Evolutionary conservation across 2,888 invertebrate genomes (phyloP), one percentile per base, ranked within the genome.

Genomic region (Drosophila infuscata): DNA sequence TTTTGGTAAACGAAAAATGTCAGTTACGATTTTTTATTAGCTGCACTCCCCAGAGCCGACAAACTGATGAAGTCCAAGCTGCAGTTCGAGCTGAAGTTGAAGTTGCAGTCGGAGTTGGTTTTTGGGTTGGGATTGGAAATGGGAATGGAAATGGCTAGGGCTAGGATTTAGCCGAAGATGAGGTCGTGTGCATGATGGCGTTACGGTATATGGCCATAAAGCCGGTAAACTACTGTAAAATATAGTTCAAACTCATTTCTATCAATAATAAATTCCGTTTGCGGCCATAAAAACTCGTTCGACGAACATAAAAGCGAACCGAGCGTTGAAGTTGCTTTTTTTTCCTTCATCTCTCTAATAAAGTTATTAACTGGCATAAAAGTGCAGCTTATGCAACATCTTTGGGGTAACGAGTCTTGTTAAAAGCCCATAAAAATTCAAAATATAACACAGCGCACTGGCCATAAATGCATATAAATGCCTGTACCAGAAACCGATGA

Each of bases 1-100:
- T 92, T 92, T 92, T 92, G 81, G 92, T 92, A 92, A 92, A 92
- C 92, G 92, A 92, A 92, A 92, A 92, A 92, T 89, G 92, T 91
- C 92, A 91, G 92, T 92, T 92, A 92, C 83, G 77, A 89, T 83
- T 92, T 91, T 92, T 92, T 92, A 92, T 92, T 91, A 82, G 85
- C 82, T 30, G 56, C 48, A 43, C 79, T 59, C 43, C 52, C 64
- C 62, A 53, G 57, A 46, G 41, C 72, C 43, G 38, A 63, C 51
- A 48, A 29, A 30, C n/a, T 38, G 69, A 43, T 62, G 58, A 60
- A 32, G 66, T 54, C 46, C 36, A 43, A 29, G 57, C 17, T 60
- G 33, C 6, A n/a, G 52, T 58, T 43, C 43, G 25, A 17, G 41
- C 35, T 3, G 57, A n/a, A 59, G 73, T n/a, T 48, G 36, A 46